phyloP scores from a whole-genome alignment of 2,113 vertebrate species.

The Cyprinodon brontotheroides region DNA sequence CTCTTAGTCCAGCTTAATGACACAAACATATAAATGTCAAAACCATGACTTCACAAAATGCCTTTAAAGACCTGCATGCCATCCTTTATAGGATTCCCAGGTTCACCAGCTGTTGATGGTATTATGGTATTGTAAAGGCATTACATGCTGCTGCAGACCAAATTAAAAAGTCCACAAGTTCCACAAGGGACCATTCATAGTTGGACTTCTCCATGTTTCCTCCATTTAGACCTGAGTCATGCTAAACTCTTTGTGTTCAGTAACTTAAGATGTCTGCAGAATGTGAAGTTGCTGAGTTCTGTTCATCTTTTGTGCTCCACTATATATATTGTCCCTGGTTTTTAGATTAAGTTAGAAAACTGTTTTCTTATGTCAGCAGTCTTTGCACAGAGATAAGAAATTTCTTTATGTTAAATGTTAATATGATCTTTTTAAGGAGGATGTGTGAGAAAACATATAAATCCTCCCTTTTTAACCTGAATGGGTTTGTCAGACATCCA shows the following conservation, averaged over 20 bases:
- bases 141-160: conserved; percentile 65
- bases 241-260: conserved; percentile 27
- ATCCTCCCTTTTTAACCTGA: background rate
- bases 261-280: conserved; percentile 26
- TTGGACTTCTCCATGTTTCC: no score
- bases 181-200: no score
- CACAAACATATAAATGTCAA: conserved; percentile 65
- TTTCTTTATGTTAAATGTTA: background rate
- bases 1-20: conserved; percentile 57
- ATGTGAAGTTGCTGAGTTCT: conserved; percentile 13
- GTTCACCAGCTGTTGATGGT: conserved; percentile 34
- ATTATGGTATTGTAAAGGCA: conserved; percentile 63
- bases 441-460: background rate
- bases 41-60: conserved; percentile 47
- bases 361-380: background rate
- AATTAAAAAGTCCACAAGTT: conserved; percentile 45
- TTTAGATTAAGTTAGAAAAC: background rate
- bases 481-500: background rate
- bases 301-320: background rate
- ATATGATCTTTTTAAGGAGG: background rate
- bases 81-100: conserved; percentile 26
- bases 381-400: background rate
- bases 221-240: conserved; percentile 54
- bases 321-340: background rate
- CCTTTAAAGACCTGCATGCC: conserved; percentile 49